Percentiles rank a stretch among this genome's conserved stretches.
Conservation (phyloP, 2,113 vertebrate genomes). For the Microcebus griseorufus region DNA sequence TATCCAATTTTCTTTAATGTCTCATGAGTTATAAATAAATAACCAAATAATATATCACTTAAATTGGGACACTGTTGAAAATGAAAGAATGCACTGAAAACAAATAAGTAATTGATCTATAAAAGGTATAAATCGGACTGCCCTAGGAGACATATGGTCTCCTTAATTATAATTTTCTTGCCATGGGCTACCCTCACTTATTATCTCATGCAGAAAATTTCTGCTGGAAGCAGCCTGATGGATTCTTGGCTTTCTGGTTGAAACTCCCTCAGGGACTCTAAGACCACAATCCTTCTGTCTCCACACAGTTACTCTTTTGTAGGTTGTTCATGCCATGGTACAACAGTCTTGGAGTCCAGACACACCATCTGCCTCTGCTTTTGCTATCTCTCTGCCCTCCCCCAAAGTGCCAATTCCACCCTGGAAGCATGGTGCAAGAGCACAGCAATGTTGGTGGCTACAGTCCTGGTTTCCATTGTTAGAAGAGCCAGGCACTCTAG, state of each 20-base stretch:
- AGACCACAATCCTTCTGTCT: background rate
- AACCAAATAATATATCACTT: background rate
- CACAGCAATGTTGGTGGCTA: background rate
- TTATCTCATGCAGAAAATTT: slow-evolving; percentile 40
- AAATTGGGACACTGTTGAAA: background rate
- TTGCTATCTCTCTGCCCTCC: background rate
- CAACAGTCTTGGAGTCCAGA: background rate
- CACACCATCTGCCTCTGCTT: slow-evolving; percentile 26
- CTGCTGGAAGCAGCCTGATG: slow-evolving; percentile 11
- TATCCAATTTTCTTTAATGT: background rate
- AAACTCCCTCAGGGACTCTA: slow-evolving; percentile 16
- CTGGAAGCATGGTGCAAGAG: background rate
- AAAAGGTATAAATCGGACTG: background rate
- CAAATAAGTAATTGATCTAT: background rate
- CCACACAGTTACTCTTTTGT: background rate
- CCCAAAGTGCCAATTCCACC: background rate
- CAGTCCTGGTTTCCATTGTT: background rate
- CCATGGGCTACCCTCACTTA: background rate
- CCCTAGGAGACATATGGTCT: slow-evolving; percentile 36
- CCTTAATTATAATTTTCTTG: slow-evolving; percentile 37
- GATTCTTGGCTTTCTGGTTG: background rate
- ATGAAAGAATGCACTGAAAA: background rate
- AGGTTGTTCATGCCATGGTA: background rate
- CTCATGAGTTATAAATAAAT: background rate
- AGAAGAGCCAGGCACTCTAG: background rate